Conservation (phyloP, 2,113 vertebrate genomes). For the Ahaetulla prasina region DNA sequence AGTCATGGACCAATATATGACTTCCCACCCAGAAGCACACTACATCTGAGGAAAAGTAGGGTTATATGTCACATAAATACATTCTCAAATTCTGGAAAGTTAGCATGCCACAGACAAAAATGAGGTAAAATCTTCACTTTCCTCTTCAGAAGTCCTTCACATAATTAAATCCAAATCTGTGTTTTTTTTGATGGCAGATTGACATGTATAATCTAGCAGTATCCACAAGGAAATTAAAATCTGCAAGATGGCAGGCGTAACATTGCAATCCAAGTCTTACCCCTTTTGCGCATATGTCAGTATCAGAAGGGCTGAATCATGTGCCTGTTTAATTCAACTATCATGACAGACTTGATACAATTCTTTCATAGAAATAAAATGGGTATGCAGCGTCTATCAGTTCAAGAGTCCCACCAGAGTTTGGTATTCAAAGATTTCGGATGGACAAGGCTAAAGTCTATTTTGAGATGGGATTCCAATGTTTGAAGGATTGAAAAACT, state of each 20-base stretch:
- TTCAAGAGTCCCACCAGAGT: not conserved
- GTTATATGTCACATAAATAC: not conserved
- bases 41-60: not conserved
- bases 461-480: not conserved
- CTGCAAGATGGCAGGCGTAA: not conserved
- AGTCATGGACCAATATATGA: not conserved
- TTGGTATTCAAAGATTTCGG: not conserved
- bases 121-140: not conserved
- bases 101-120: not conserved
- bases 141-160: not conserved
- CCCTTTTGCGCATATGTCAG: not conserved
- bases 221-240: not conserved
- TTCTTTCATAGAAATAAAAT: not conserved
- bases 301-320: not conserved
- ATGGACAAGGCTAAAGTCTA: not conserved
- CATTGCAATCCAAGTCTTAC: not conserved
- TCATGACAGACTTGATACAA: not conserved
- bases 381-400: not conserved
- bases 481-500: not conserved
- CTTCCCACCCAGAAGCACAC: not conserved
- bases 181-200: not conserved
- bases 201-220: not conserved
- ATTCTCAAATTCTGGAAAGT: not conserved
- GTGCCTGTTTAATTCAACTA: not conserved
- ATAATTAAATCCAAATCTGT: not conserved